Evolutionary conservation across 1,140 invertebrate genomes (phyloP), one percentile per base, ranked within the genome.

Genomic region (Drosophila sechellia): DNA sequence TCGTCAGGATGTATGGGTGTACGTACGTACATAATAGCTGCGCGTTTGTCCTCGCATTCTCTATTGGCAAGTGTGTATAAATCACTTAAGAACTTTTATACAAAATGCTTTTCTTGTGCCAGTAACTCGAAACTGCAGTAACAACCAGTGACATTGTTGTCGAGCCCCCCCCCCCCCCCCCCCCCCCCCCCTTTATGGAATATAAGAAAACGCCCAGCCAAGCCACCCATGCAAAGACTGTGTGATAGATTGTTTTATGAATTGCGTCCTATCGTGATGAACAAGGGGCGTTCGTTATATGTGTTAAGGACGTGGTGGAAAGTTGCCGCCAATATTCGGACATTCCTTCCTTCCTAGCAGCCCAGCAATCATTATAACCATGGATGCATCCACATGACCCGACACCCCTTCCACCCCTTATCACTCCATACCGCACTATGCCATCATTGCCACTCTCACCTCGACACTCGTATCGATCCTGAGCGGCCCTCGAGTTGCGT

Each of bases 71-170:
- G 83, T 86, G 83, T 79, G 84, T 70, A 79, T 89, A 87, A 87
- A 87, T 87, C 83, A 87, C 83, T 87, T 87, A 79, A 79, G 81
- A 87, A 83, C 79, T 86, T 86, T 86, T 78, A 37, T 63, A 78
- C 81, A 85, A 79, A 79, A 75, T 79, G 70, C 77, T 75, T 60
- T 64, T 70, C 50, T 55, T 68, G 49, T 59, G 54, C 43, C 53
- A 79, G 77, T 75, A 69, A 81, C 68, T 77, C 43, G 69, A 81
- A 81, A 81, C 68, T 81, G 76, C 71, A 83, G 45, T n/a, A 27
- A 48, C 22, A 48, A 10, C 45, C 45, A 27, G 57, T 61, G 54
- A 83, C 63, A 46, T 63, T 78, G 73, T 69, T 57, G 34, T 45
- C 53, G 10, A 34, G 35, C 39, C 27, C 37, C 25, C 12, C 25